Evolutionary conservation across 2,888 invertebrate genomes (phyloP), one percentile per base, ranked within the genome.

Genomic region (Diaphora mendica): DNA sequence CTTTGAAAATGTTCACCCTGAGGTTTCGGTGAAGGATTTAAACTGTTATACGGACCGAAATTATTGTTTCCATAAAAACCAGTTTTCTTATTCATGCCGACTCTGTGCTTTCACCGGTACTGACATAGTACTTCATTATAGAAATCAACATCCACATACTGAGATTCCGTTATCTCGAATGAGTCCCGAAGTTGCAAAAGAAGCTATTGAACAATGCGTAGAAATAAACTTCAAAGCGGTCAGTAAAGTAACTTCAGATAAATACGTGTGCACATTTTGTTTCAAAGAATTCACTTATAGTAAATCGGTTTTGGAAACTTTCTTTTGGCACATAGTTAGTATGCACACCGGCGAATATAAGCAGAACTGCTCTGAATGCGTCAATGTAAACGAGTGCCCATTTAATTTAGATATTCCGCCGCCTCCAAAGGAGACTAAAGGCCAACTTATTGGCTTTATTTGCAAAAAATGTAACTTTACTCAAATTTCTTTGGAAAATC

Each of bases 311-410:
- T 86, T 95, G 66, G 94, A 95, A 85, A 87, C 90, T 9, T 97
- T 97, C 87, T 97, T 97, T 85, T 97, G 98, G 88, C 98, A 98
- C 86, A 95, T 98, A 64, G 96, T 95, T 2, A 94, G 97, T 35
- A 96, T 93, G 68, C 98, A 98, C 77, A 98, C 98, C 0, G 98
- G 98, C 0, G 98, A 98, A 91, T 97, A 97, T 82, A 95, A 97
- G 72, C 97, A 96, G 77, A 89, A 93, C 35, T 98, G 98, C 89
- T 96, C 96, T 1, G 91, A 93, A 68, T 98, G 98, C 81, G 82
- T 90, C 4, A 88, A 90, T 72, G 84, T 90, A 77, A 87, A 90
- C 79, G 83, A 86, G 82, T 88, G 94, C 86, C 84, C 91, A 2
- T 91, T 91, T 71, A 88, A 89, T 78, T 85, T 94, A 66, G 93